Evolutionary conservation across 2,113 vertebrate genomes (phyloP).

Genomic region (Eubucco bourcierii): DNA sequence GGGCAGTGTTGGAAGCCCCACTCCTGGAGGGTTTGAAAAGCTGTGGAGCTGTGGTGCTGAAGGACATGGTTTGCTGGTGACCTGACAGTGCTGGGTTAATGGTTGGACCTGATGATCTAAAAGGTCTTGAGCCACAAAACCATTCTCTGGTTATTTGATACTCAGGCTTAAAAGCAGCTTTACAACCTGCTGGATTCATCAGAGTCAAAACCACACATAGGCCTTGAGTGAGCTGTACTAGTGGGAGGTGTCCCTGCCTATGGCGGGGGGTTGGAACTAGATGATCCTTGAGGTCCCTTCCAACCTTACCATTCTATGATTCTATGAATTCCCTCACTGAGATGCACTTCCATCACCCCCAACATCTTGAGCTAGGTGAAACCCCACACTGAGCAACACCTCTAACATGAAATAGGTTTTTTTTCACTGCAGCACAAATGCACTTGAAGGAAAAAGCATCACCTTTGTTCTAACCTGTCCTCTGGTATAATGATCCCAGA

Average conservation of each 20-base stretch:
- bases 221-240: no score
- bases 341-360: not conserved
- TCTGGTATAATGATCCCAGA: no score
- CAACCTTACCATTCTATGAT: no score
- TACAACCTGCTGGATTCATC: not conserved
- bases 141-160: not conserved
- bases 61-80: not conserved
- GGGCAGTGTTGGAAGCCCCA: not conserved
- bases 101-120: not conserved
- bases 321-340: accelerated
- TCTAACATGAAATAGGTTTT: not conserved
- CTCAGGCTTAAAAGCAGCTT: not conserved
- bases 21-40: no score
- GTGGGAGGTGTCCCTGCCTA: no score
- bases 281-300: no score
- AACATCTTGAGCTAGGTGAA: accelerated
- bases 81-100: not conserved
- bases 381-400: not conserved
- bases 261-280: no score
- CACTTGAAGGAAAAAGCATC: not conserved
- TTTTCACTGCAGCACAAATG: not conserved
- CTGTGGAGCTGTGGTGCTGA: not conserved
- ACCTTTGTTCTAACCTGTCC: not conserved
- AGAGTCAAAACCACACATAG: accelerated
- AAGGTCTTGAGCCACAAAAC: not conserved